Evolutionary conservation across 1,140 invertebrate species (phyloP), one percentile per base, ranked within the genome.

Genomic region (Pygmarrhopalites habei): DNA sequence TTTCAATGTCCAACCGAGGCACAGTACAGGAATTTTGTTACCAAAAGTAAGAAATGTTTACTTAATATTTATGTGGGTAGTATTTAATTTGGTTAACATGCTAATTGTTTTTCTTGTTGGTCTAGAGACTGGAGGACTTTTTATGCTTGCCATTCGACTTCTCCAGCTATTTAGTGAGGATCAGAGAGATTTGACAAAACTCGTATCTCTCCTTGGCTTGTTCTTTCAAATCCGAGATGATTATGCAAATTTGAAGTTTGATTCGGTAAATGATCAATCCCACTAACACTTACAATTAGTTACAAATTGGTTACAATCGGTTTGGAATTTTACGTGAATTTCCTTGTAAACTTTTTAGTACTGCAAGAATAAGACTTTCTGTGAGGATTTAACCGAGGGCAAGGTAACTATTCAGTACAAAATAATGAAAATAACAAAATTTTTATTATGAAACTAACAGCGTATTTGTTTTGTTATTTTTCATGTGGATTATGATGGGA

Each of bases 191-290:
- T 93, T 91, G 75, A 85, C 83, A 23, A 85, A 86, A 71, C 76
- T 98, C 56, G 82, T 89, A 30, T 86, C 88, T 26, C 87, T 89
- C 65, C 78, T 98, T 47, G 94, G 93, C 25, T 79, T 96, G 1
- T 95, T 92, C 75, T 98, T 97, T 77, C 94, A 98, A 81, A 93
- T 98, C 67, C 79, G 93, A 62, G 93, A 98, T 76, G 94, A 98
- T 78, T 97, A 94, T 76, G 89, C 89, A 67, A 97, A 97, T 79
- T 77, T 98, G 1, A 84, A 81, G 66, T 82, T 88, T 23, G 83
- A 88, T 73, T 89, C 94, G 81, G 92, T 95, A 79, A 60, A 4
- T 29, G n/a, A n/a, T n/a, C n/a, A n/a, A n/a, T n/a, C n/a, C n/a
- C n/a, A n/a, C n/a, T n/a, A n/a, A n/a, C n/a, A n/a, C n/a, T n/a